Evolutionary conservation across 2,113 vertebrate species (phyloP).

Genomic region (Dunckerocampus dactyliophorus): DNA sequence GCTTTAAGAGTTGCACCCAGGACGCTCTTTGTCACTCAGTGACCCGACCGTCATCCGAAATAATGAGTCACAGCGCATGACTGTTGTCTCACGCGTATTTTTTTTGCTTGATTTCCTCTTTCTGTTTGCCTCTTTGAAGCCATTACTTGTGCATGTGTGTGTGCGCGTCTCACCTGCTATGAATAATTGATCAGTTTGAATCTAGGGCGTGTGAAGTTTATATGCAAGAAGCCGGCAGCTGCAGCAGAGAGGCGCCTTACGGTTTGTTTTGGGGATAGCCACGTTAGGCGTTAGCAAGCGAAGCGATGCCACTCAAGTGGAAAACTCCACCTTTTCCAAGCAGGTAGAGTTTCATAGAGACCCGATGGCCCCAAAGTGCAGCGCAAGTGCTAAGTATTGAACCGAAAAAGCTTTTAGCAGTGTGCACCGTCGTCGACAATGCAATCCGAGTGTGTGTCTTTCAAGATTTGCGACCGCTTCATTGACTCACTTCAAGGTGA

Average conservation of each 20-base stretch:
- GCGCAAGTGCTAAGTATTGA: conserved; percentile 47
- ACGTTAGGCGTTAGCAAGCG: no score
- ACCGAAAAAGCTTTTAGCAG: conserved; percentile 39
- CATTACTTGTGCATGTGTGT: conserved; percentile 31
- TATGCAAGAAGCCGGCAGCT: conserved; percentile 51
- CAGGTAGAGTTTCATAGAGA: conserved; percentile 26
- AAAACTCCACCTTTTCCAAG: conserved; percentile 30
- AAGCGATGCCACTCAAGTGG: conserved; percentile 24
- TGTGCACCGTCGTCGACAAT: conserved; percentile 9
- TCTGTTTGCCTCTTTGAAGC: conserved; percentile 41
- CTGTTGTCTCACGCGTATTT: conserved; percentile 15
- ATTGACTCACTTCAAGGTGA: conserved; percentile 21
- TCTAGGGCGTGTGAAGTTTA: conserved; percentile 62
- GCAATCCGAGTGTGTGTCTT: background rate
- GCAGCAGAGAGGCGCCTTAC: conserved; percentile 27
- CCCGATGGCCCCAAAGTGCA: conserved; percentile 28
- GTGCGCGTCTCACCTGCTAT: conserved; percentile 65
- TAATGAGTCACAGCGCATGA: conserved; percentile 47
- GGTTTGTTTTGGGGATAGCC: conserved; percentile 32
- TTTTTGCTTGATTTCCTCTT: conserved; percentile 52
- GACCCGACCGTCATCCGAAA: conserved; percentile 35
- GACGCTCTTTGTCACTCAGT: conserved; percentile 22
- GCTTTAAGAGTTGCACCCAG: conserved; percentile 18
- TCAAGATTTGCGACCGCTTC: conserved; percentile 15
- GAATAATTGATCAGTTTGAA: conserved; percentile 72